A percentile compares a stretch with the other conserved stretches of the same genome.
These are phyloP conservation scores for Percina caprodes DNA, from an alignment of 2,113 vertebrate species.

Conservation along the genomic window DNA sequence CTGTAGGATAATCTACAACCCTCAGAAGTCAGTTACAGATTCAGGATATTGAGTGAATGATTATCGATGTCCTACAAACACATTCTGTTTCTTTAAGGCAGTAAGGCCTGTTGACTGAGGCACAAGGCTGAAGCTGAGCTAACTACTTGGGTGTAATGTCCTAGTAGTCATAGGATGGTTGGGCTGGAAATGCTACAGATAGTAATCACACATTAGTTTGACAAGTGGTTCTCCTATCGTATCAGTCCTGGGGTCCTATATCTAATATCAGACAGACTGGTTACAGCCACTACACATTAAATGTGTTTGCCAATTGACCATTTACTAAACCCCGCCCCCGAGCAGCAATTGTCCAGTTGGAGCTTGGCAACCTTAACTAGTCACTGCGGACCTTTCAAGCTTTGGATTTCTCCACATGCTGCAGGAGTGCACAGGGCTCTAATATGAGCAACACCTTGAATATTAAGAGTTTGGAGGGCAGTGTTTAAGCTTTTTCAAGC, in stretches of 20 bases:
- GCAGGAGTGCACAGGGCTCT: not conserved
- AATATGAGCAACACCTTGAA: not conserved
- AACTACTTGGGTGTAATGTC: conserved; percentile 16
- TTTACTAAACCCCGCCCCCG: conserved; percentile 2
- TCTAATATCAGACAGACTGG: not conserved
- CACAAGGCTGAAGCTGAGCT: conserved; percentile 42
- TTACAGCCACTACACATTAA: not conserved
- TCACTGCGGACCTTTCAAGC: not conserved
- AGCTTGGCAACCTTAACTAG: not conserved
- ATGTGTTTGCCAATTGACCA: not conserved
- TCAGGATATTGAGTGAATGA: conserved; percentile 38
- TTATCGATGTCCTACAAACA: conserved; percentile 48
- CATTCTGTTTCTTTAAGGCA: conserved; percentile 54
- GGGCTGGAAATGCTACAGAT: conserved; percentile 29
- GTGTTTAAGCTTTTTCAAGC: not conserved
- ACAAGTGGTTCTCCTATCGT: conserved; percentile 9
- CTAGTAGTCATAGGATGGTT: conserved; percentile 2
- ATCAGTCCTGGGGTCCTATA: not conserved
- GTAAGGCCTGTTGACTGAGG: conserved; percentile 55
- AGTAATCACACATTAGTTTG: conserved; percentile 41
- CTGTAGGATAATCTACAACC: conserved; percentile 49
- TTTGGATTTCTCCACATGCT: conserved; percentile 1
- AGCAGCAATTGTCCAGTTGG: conserved; percentile 1
- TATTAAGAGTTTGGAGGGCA: not conserved
- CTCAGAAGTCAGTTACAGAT: conserved; percentile 24